Base-by-base conservation (phyloP, 2,888 invertebrate genomes). In the Dendrolimus pini region DNA sequence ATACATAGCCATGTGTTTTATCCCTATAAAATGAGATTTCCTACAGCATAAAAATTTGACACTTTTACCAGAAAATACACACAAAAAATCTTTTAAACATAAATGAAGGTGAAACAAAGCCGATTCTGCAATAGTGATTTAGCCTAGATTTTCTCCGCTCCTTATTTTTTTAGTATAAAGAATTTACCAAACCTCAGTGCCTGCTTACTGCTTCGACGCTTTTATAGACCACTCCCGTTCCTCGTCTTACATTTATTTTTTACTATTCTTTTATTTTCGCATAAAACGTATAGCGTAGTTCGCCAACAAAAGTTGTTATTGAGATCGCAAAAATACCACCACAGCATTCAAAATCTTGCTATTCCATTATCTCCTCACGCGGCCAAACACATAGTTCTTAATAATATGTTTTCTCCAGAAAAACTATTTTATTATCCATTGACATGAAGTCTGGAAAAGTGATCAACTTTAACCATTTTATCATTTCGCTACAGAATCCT, bases 251-350 rank as follows among this genome's bases (percentile, higher is more conserved):
- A 56, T 56, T 56, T 59, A n/a, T 52, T 10, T 59, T 59, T 59
- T 59, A 59, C 56, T 59, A 55, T 59, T 54, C 55, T 59, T 52
- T 59, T 59, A 59, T 55, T 56, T 59, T 54, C 56, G n/a, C 56
- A 56, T 59, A 59, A 59, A 59, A 47, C 54, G 56, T 59, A 42
- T 42, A 59, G 55, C 56, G 55, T 42, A 56, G 54, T 55, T 54
- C 54, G 54, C 57, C 59, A 47, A 52, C 59, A 54, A 55, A 59
- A 56, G 55, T 47, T 47, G 41, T 52, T 41, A 59, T 59, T 59
- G 52, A 54, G 59, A 59, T 55, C 59, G 42, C 56, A 56, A 59
- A 59, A 47, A 47, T 47, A 47, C 47, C 10, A 47, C 10, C 12
- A 47, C 12, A 47, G 47, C 3, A 47, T 47, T 47, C 47, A 10